Evolutionary conservation across 1,140 invertebrate species (phyloP).

Genomic region (Laodelphax striatellus): DNA sequence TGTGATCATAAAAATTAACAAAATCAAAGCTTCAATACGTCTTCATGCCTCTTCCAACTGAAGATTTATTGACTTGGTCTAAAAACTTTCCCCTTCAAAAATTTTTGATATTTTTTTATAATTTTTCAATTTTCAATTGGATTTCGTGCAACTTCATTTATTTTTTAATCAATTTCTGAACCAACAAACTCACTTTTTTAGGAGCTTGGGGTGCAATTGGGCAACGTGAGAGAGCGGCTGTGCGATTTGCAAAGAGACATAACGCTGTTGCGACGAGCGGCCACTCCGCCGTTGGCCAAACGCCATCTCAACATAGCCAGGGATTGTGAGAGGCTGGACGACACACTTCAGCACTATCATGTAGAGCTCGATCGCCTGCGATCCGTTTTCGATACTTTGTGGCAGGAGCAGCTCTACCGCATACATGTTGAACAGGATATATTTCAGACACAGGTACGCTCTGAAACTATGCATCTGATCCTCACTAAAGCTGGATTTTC

Average conservation of each 20-base stretch:
- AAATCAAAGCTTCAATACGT: no score
- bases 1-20: no score
- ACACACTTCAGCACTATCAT: slow-evolving; percentile 49
- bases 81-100: no score
- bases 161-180: no score
- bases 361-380: slow-evolving; percentile 48
- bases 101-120: no score
- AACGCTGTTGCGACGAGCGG: slow-evolving; percentile 39
- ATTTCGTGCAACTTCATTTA: no score
- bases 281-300: slow-evolving; percentile 41
- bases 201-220: slow-evolving; percentile 48
- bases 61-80: no score
- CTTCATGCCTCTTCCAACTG: no score
- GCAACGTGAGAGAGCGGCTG: slow-evolving; percentile 48
- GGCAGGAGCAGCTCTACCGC: slow-evolving; percentile 56
- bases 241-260: slow-evolving; percentile 50
- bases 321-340: slow-evolving; percentile 48
- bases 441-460: slow-evolving; percentile 44
- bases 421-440: slow-evolving; percentile 57
- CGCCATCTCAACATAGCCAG: slow-evolving; percentile 44
- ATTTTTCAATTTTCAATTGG: no score
- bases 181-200: slow-evolving; percentile 21
- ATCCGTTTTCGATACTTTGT: slow-evolving; percentile 46
- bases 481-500: no score
- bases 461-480: no score